A percentile compares a stretch with the other conserved stretches of the same genome.
Evolutionary conservation across 1,140 invertebrate species (phyloP).

Genomic region (Bombus waltoni): DNA sequence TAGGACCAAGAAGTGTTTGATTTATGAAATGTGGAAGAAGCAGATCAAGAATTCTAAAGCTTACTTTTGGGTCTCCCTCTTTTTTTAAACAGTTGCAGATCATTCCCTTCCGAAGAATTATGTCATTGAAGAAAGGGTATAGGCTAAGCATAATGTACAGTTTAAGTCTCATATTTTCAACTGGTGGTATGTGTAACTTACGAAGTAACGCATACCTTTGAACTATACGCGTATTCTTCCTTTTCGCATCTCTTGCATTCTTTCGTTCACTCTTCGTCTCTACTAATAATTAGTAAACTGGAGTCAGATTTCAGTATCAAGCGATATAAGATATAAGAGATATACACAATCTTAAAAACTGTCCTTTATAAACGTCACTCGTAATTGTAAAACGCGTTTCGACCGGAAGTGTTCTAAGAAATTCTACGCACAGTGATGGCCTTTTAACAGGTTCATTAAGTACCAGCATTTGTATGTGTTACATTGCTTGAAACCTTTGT

Average conservation of each 20-base stretch:
- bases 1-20: too few species aligned
- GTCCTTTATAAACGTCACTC: conserved; percentile 54
- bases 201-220: conserved; percentile 2
- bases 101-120: not conserved
- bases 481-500: not conserved
- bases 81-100: not conserved
- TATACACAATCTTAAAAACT: conserved; percentile 51
- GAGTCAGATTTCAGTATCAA: conserved; percentile 6
- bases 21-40: too few species aligned
- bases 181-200: conserved; percentile 5
- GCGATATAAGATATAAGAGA: conserved; percentile 16
- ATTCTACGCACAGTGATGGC: not conserved
- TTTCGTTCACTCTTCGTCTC: conserved; percentile 10
- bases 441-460: not conserved
- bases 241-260: conserved; percentile 1
- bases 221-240: conserved; percentile 12
- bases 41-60: too few species aligned
- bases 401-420: conserved; percentile 24
- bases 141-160: not conserved
- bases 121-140: not conserved
- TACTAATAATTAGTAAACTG: conserved; percentile 8
- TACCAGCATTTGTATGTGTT: not conserved
- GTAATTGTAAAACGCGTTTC: conserved; percentile 32
- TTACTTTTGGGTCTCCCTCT: not conserved
- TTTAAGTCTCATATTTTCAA: conserved; percentile 23